A percentile compares a stretch with the other conserved stretches of the same genome.
Evolutionary conservation across 2,888 invertebrate species (phyloP).

Genomic region (Plagiodera versicolora): DNA sequence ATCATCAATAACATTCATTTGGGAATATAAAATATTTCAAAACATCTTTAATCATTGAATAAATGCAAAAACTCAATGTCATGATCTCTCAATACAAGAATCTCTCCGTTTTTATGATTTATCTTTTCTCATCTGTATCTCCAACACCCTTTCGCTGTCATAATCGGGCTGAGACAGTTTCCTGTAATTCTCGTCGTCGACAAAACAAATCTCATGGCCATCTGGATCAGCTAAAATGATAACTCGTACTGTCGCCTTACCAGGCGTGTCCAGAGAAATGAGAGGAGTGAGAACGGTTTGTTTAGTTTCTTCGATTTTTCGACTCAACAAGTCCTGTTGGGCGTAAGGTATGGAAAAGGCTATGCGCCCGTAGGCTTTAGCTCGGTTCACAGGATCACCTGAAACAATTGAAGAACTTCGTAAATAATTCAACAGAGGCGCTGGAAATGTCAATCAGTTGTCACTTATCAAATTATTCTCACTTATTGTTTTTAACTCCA

Average conservation of each 20-base stretch:
- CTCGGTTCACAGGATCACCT: conserved; percentile 74
- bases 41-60: too few relatives aligned
- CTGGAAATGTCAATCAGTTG: conserved; percentile 53
- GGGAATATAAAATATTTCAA: too few relatives aligned
- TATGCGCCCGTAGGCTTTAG: conserved; percentile 90
- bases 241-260: conserved; percentile 94
- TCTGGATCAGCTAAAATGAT: conserved; percentile 97
- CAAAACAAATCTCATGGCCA: conserved; percentile 97
- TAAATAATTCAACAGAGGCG: neutral
- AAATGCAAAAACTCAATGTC: too few relatives aligned
- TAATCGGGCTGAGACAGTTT: conserved; percentile 86
- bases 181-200: conserved; percentile 93
- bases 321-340: conserved; percentile 76
- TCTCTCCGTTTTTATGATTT: conserved; percentile 52
- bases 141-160: conserved; percentile 75
- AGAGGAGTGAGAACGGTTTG: conserved; percentile 85
- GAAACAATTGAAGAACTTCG: too few relatives aligned
- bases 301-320: conserved; percentile 68
- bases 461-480: conserved; percentile 34
- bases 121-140: conserved; percentile 73
- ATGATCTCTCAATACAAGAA: neutral
- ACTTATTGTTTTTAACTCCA: conserved; percentile 77
- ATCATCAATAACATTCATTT: too few relatives aligned
- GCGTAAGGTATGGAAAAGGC: conserved; percentile 87
- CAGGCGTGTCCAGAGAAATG: conserved; percentile 93